phyloP scores from a whole-genome alignment of 2,113 vertebrate species.

The Phyllopteryx taeniolatus region DNA sequence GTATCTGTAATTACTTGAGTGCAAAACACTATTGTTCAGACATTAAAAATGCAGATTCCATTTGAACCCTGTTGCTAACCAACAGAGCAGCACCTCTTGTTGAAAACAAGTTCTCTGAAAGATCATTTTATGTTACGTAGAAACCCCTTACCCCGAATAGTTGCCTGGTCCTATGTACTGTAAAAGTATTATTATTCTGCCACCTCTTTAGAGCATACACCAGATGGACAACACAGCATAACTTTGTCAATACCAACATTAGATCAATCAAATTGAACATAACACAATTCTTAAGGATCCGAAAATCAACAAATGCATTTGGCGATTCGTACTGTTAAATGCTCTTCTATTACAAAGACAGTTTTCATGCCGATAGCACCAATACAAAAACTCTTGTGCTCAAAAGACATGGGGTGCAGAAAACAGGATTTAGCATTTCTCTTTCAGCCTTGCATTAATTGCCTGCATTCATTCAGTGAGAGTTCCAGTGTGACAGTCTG shows the following conservation, averaged over 20 bases:
- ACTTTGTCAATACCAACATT: neutral
- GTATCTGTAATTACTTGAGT: neutral
- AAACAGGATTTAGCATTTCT: constrained; percentile 42
- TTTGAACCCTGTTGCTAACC: neutral
- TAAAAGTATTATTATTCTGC: neutral
- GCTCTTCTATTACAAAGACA: neutral
- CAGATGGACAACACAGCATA: too few species aligned
- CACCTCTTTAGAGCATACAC: neutral
- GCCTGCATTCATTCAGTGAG: constrained; percentile 35
- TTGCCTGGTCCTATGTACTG: too few species aligned
- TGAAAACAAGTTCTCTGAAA: neutral
- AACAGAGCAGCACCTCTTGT: neutral
- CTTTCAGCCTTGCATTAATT: constrained; percentile 47
- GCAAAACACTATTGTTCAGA: neutral
- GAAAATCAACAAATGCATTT: neutral
- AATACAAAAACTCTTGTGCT: constrained; percentile 16
- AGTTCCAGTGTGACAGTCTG: constrained; percentile 21
- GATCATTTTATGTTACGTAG: neutral
- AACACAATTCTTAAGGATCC: neutral
- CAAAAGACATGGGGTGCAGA: constrained; percentile 18
- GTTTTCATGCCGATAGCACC: neutral
- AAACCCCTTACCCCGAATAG: too few species aligned
- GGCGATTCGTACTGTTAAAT: neutral
- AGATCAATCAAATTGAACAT: neutral
- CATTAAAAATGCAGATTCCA: too few species aligned